Conservation (phyloP, 2,797 vertebrate genomes). For the Malacoraja senta region DNA sequence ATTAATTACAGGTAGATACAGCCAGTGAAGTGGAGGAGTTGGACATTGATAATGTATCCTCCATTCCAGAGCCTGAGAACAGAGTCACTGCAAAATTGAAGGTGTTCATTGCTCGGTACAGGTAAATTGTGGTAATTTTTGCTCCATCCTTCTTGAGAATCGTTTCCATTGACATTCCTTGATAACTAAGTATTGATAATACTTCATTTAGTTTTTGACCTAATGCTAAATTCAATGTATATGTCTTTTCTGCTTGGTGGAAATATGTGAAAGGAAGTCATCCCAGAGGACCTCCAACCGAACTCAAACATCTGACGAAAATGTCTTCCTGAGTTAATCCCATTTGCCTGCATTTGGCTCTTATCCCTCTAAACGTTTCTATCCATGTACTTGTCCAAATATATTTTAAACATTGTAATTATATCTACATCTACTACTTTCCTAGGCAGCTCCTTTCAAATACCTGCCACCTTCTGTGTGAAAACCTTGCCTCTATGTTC, state of each 20-base stretch:
- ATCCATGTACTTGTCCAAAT: no score
- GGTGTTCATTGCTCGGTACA: conserved; percentile 93
- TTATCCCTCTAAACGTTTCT: no score
- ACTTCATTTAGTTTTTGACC: background rate
- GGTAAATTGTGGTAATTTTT: conserved; percentile 53
- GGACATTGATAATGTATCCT: conserved; percentile 77
- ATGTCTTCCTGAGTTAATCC: no score
- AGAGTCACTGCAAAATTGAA: conserved; percentile 77
- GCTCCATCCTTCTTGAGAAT: background rate
- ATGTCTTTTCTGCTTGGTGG: background rate
- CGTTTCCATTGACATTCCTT: background rate
- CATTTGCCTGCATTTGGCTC: no score
- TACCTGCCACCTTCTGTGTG: no score
- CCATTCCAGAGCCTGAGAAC: conserved; percentile 66
- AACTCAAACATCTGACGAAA: no score
- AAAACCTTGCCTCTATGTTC: no score
- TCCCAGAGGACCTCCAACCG: background rate
- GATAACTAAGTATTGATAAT: no score
- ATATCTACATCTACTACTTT: no score
- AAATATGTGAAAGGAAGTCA: background rate
- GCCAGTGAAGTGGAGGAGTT: conserved; percentile 96
- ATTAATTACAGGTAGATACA: conserved; percentile 76
- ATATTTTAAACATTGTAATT: no score
- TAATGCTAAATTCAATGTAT: background rate
- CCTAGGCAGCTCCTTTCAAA: no score